Percentiles rank a stretch among this genome's conserved stretches.
Evolutionary conservation across 2,888 invertebrate genomes (phyloP).

Genomic region (Cordylochernes scorpioides): DNA sequence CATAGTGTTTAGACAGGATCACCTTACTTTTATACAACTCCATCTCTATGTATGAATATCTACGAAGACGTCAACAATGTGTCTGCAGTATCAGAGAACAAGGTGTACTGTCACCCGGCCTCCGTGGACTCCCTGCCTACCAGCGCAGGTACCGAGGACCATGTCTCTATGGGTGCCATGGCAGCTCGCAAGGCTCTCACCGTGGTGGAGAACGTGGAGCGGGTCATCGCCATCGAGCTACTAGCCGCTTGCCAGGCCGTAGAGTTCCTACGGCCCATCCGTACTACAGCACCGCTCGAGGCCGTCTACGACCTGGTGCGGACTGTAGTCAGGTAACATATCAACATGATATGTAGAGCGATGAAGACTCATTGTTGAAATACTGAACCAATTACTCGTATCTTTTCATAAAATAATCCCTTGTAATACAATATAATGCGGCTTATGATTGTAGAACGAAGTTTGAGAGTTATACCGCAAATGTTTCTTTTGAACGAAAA

Average conservation of each 20-base stretch:
- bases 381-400: too few species aligned
- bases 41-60: not conserved
- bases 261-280: slow-evolving; percentile 35
- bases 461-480: too few species aligned
- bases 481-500: too few species aligned
- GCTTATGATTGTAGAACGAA: too few species aligned
- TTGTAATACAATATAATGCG: too few species aligned
- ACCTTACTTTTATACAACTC: not conserved
- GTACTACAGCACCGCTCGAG: slow-evolving; percentile 34
- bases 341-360: too few species aligned
- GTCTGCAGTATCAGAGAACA: slow-evolving; percentile 35
- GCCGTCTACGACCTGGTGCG: slow-evolving; percentile 34
- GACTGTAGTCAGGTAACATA: slow-evolving; percentile 26
- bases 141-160: slow-evolving; percentile 38
- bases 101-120: slow-evolving; percentile 37
- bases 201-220: slow-evolving; percentile 28
- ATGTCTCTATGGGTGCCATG: slow-evolving; percentile 41
- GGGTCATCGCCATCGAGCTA: slow-evolving; percentile 36
- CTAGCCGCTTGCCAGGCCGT: slow-evolving; percentile 37
- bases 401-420: too few species aligned
- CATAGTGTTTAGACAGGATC: not conserved
- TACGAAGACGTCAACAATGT: not conserved
- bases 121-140: slow-evolving; percentile 37
- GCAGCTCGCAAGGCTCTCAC: slow-evolving; percentile 34
- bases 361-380: too few species aligned